Conservation (phyloP, 2,888 invertebrate genomes). For the Linnaemya tessellans region DNA sequence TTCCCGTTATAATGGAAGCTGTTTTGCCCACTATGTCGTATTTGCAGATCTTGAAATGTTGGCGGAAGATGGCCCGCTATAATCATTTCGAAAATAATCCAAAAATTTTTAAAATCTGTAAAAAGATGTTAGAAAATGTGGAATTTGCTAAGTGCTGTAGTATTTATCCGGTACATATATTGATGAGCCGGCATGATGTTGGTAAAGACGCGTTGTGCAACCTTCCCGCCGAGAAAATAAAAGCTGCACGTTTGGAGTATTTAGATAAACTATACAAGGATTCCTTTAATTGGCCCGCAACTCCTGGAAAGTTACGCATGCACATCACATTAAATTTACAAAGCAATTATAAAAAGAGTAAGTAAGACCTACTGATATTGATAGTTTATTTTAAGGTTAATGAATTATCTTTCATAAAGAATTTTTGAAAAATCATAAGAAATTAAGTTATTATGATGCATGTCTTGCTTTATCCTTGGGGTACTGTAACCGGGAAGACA, state of each 20-base stretch:
- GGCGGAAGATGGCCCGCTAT: slow-evolving; percentile 74
- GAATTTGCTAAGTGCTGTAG: slow-evolving; percentile 74
- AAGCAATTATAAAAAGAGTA: slow-evolving; percentile 78
- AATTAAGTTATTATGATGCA: slow-evolving; percentile 78
- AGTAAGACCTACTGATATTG: slow-evolving; percentile 43
- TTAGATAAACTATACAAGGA: slow-evolving; percentile 74
- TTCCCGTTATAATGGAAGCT: slow-evolving; percentile 73
- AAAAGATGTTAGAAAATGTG: slow-evolving; percentile 73
- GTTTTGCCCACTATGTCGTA: slow-evolving; percentile 77
- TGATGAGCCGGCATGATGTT: slow-evolving; percentile 74
- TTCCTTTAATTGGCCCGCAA: slow-evolving; percentile 76
- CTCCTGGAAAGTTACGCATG: slow-evolving; percentile 74
- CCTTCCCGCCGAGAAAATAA: slow-evolving; percentile 52
- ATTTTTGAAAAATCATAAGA: slow-evolving; percentile 75
- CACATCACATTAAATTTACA: slow-evolving; percentile 81
- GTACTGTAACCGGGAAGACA: slow-evolving; percentile 78
- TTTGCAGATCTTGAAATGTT: slow-evolving; percentile 76
- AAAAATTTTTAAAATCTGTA: slow-evolving; percentile 71
- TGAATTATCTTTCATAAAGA: slow-evolving; percentile 71
- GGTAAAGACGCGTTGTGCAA: slow-evolving; percentile 28
- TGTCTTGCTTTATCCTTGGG: slow-evolving; percentile 79
- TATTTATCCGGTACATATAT: slow-evolving; percentile 77
- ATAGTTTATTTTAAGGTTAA: not conserved
- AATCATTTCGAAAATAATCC: slow-evolving; percentile 73
- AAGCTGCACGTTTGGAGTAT: slow-evolving; percentile 66